phyloP scores from a whole-genome alignment of 2,113 vertebrate genomes.

The Pholis gunnellus region DNA sequence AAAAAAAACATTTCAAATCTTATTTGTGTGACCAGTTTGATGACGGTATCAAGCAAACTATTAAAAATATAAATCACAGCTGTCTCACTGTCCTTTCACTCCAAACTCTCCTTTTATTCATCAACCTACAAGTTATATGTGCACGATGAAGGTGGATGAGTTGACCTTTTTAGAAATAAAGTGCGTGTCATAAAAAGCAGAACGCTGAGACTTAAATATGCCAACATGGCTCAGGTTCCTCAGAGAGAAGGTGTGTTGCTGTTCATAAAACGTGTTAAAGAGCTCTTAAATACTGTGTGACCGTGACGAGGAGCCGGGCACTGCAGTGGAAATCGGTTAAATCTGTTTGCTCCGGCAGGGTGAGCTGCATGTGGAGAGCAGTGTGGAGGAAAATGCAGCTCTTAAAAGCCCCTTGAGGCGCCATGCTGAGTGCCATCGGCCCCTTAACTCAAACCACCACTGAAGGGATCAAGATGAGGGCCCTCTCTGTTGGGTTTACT shows the following conservation, averaged over 20 bases:
- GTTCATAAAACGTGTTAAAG: background rate
- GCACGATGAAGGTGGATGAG: background rate
- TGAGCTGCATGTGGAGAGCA: background rate
- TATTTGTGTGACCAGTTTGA: slow-evolving; percentile 75
- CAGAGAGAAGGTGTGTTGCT: background rate
- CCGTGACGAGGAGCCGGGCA: background rate
- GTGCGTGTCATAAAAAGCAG: too few species aligned
- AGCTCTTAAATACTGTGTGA: background rate
- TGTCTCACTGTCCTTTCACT: slow-evolving; percentile 47
- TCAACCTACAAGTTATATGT: too few species aligned
- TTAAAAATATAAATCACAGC: slow-evolving; percentile 66
- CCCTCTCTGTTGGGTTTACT: slow-evolving; percentile 11
- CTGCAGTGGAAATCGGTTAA: slow-evolving; percentile 24
- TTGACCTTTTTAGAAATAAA: background rate
- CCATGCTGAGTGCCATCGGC: slow-evolving; percentile 12
- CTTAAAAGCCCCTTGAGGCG: slow-evolving; percentile 28
- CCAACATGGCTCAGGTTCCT: background rate
- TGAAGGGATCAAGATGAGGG: slow-evolving; percentile 38
- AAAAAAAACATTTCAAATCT: slow-evolving; percentile 83
- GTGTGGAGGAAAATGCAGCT: slow-evolving; percentile 21
- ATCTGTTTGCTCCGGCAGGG: slow-evolving; percentile 31
- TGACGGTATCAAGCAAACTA: slow-evolving; percentile 68
- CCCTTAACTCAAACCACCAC: background rate
- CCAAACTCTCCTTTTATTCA: background rate
- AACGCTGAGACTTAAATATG: background rate